These are phyloP conservation scores for Pampusana beccarii DNA, from an alignment of 2,113 vertebrate species.

Conservation along the genomic window DNA sequence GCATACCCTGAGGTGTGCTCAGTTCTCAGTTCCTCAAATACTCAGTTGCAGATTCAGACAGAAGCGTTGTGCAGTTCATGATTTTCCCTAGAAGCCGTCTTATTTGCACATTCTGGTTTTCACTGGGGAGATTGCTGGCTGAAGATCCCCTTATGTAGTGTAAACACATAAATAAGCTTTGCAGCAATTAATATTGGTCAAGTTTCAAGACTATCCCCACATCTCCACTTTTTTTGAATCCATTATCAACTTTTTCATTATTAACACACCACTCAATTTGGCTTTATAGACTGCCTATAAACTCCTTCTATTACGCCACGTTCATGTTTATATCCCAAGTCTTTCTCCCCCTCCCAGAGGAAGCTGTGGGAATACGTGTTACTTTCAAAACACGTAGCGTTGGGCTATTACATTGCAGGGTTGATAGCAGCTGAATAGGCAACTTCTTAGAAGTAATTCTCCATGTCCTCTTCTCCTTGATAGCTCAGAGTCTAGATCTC, in stretches of 20 bases:
- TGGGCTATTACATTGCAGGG: not conserved
- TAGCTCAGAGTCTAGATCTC: not conserved
- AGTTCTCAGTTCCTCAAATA: not conserved
- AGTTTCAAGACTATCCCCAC: constrained; percentile 37
- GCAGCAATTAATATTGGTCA: constrained; percentile 50
- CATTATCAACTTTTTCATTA: constrained; percentile 58
- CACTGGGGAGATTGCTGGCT: constrained; percentile 41
- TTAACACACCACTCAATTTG: constrained; percentile 42
- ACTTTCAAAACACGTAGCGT: not conserved
- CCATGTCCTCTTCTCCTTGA: constrained; percentile 12
- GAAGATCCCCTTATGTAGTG: not conserved
- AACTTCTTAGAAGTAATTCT: constrained; percentile 12
- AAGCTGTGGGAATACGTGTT: not conserved
- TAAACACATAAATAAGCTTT: constrained; percentile 59
- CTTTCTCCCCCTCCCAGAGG: constrained; percentile 18
- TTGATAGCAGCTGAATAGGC: not conserved
- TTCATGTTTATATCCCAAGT: not conserved
- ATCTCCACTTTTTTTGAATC: constrained; percentile 22
- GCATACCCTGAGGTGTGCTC: accelerated
- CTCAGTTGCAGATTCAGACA: not conserved
- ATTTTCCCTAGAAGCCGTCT: constrained; percentile 13
- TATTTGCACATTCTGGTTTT: constrained; percentile 22
- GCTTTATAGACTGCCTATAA: constrained; percentile 14
- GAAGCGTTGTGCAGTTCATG: not conserved
- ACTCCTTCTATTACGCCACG: not conserved